phyloP scores from a whole-genome alignment of 2,113 vertebrate species.

The Sander lucioperca region DNA sequence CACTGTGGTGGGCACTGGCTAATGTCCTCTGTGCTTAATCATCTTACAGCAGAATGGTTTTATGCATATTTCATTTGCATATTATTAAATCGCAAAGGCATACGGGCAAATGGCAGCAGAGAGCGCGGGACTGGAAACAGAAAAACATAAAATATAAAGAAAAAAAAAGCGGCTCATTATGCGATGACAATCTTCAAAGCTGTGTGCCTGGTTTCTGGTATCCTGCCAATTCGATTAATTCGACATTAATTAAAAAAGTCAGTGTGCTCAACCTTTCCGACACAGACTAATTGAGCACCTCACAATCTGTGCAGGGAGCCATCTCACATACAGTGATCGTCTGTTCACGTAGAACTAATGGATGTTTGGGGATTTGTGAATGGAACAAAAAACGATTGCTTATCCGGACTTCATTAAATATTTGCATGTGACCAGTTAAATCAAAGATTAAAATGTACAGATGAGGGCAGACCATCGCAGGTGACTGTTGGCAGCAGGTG shows the following conservation, averaged over 20 bases:
- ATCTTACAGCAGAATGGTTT: constrained; percentile 98
- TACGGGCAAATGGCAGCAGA: constrained; percentile 86
- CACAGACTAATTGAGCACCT: constrained; percentile 81
- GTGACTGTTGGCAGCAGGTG: constrained; percentile 33
- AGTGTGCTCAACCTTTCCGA: constrained; percentile 73
- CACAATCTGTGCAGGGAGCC: constrained; percentile 66
- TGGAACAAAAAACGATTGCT: constrained; percentile 28
- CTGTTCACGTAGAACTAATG: constrained; percentile 58
- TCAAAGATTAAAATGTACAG: constrained; percentile 12
- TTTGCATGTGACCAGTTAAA: constrained; percentile 36
- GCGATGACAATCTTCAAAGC: constrained; percentile 84
- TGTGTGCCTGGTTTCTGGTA: constrained; percentile 76
- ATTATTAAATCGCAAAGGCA: constrained; percentile 94
- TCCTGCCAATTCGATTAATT: constrained; percentile 83
- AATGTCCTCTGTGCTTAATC: constrained; percentile 99
- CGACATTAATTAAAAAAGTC: constrained; percentile 82
- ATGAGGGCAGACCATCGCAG: constrained; percentile 17
- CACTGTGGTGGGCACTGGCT: constrained; percentile 88
- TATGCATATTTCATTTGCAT: constrained; percentile 99
- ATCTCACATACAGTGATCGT: constrained; percentile 58
- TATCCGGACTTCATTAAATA: constrained; percentile 35
- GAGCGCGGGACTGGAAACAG: constrained; percentile 83
- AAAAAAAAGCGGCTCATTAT: constrained; percentile 83
- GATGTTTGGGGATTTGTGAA: constrained; percentile 64
- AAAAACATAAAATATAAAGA: constrained; percentile 88